Evolutionary conservation across 2,113 vertebrate species (phyloP).

Genomic region (Albula goreensis): DNA sequence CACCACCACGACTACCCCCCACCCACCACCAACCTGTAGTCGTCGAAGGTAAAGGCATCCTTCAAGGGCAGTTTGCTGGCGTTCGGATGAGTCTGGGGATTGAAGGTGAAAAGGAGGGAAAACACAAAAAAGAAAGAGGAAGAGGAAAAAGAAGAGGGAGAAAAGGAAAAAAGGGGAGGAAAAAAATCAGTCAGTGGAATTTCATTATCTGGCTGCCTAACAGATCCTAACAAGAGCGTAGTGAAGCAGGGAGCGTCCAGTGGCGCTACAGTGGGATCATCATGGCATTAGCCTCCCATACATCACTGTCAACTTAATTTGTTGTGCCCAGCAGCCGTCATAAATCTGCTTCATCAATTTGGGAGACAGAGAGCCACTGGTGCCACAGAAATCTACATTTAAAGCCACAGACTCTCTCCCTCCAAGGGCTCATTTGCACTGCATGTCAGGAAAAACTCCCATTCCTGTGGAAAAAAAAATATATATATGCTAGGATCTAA

Average conservation of each 20-base stretch:
- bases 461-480: conserved; percentile 10
- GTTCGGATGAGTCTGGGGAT: conserved; percentile 90
- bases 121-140: conserved; percentile 53
- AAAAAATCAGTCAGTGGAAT: conserved; percentile 83
- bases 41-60: conserved; percentile 96
- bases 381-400: conserved; percentile 64
- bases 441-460: conserved; percentile 41
- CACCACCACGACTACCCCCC: not conserved
- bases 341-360: conserved; percentile 94
- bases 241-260: conserved; percentile 79
- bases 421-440: conserved; percentile 55
- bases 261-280: conserved; percentile 75
- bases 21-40: conserved; percentile 90
- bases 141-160: conserved; percentile 44
- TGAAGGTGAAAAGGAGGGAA: conserved; percentile 53
- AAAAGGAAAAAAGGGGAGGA: conserved; percentile 60
- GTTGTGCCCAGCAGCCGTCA: conserved; percentile 92
- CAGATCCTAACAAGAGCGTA: conserved; percentile 88
- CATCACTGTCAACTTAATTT: conserved; percentile 97
- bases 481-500: conserved; percentile 29
- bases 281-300: conserved; percentile 83
- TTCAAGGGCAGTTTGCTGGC: conserved; percentile 95
- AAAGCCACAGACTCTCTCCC: conserved; percentile 55
- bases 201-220: conserved; percentile 86
- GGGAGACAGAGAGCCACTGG: conserved; percentile 75